These are phyloP conservation scores for Lophochroa leadbeateri DNA, from an alignment of 2,113 vertebrate genomes.

Conservation along the genomic window DNA sequence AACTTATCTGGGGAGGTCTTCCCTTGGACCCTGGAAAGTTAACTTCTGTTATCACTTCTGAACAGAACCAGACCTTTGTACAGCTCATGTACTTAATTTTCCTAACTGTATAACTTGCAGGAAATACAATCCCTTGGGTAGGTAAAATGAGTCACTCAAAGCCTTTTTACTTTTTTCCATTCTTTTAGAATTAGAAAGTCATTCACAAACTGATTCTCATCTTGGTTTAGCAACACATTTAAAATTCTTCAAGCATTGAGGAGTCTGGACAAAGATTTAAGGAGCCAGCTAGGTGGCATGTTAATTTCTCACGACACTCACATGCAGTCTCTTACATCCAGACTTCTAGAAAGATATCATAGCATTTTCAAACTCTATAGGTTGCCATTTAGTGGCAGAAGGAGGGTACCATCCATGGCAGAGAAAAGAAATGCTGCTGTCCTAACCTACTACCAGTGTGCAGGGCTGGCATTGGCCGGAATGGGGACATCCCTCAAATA, in stretches of 20 bases:
- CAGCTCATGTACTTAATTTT: background rate
- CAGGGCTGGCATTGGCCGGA: accelerated
- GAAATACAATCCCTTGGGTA: background rate
- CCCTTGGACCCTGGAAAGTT: background rate
- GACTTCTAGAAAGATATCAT: background rate
- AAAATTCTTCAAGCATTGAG: background rate
- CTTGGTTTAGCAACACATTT: background rate
- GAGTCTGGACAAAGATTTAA: background rate
- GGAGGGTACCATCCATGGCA: background rate
- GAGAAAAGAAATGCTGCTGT: background rate
- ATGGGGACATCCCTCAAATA: background rate
- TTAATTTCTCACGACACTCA: background rate
- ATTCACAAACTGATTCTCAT: background rate
- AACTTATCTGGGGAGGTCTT: background rate
- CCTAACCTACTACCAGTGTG: accelerated
- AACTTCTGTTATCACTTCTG: background rate
- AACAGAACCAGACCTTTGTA: background rate
- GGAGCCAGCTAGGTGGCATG: background rate
- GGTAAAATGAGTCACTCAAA: background rate
- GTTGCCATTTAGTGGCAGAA: background rate
- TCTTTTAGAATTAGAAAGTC: background rate
- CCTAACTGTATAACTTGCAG: background rate
- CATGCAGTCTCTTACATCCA: background rate
- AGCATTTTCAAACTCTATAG: background rate
- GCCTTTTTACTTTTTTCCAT: background rate